phyloP scores from a whole-genome alignment of 2,113 vertebrate species.

The Herpailurus yagouaroundi region DNA sequence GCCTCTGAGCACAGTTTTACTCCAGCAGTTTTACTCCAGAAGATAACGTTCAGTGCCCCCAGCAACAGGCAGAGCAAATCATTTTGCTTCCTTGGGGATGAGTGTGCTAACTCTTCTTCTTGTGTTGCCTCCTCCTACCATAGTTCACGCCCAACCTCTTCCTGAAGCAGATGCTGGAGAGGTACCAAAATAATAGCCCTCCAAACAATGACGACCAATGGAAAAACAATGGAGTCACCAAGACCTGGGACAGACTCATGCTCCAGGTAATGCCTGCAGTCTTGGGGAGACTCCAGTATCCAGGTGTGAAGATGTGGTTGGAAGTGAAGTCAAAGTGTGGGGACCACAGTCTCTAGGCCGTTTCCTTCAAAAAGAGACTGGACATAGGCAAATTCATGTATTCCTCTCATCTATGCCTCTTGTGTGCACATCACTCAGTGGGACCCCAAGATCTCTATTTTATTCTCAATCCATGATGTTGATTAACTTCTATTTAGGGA shows the following conservation, averaged over 20 bases:
- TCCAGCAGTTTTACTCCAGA: neutral
- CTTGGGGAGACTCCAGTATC: neutral
- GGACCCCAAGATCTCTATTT: neutral
- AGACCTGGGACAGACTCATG: conserved; percentile 88
- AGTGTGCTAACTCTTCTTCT: neutral
- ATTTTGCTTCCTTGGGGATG: neutral
- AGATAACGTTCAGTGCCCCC: neutral
- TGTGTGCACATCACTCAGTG: neutral
- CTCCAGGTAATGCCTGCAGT: conserved; percentile 78
- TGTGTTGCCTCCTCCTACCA: neutral
- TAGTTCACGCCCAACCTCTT: conserved; percentile 86
- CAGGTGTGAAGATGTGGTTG: no score
- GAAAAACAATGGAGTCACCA: conserved; percentile 81
- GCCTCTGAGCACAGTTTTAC: neutral
- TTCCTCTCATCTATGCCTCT: neutral
- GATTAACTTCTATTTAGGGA: neutral
- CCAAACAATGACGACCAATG: conserved; percentile 78
- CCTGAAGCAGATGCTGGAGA: conserved; percentile 89
- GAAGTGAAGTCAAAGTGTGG: neutral
- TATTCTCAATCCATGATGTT: neutral
- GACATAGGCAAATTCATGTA: neutral
- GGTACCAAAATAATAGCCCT: conserved; percentile 81
- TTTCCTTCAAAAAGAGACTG: neutral
- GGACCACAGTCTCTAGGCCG: neutral
- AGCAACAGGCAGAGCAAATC: neutral